Conservation (phyloP, 2,888 invertebrate genomes). For the Siphlonurus alternatus region DNA sequence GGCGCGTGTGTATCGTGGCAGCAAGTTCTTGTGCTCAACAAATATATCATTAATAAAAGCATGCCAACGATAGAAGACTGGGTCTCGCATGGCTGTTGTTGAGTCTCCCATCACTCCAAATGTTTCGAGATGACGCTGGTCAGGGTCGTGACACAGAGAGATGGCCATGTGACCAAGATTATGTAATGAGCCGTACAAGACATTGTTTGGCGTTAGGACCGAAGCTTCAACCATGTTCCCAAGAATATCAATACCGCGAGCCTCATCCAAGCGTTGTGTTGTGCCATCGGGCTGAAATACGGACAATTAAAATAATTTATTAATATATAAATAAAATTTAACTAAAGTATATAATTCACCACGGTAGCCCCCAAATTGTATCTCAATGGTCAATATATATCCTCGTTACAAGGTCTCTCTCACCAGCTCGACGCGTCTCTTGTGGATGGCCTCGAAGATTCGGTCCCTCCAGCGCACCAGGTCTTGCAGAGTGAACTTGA, state of each 20-base stretch:
- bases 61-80: slow-evolving; percentile 75
- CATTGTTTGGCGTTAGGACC: slow-evolving; percentile 7
- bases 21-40: slow-evolving; percentile 49
- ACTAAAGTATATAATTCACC: too few relatives aligned
- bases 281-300: too few relatives aligned
- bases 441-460: too few relatives aligned
- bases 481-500: slow-evolving; percentile 47
- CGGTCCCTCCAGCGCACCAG: slow-evolving; percentile 61
- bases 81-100: slow-evolving; percentile 74
- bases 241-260: slow-evolving; percentile 21
- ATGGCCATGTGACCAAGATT: slow-evolving; percentile 20
- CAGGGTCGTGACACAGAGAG: slow-evolving; percentile 18
- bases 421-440: too few relatives aligned
- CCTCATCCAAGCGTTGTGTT: too few relatives aligned
- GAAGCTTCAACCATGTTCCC: slow-evolving; percentile 20
- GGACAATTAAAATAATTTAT: too few relatives aligned
- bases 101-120: slow-evolving; percentile 72
- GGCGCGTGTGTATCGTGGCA: slow-evolving; percentile 42
- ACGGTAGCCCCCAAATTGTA: too few relatives aligned
- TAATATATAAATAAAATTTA: too few relatives aligned
- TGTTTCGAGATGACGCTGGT: slow-evolving; percentile 20
- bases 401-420: too few relatives aligned
- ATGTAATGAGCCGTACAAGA: slow-evolving; percentile 18
- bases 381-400: too few relatives aligned
- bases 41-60: slow-evolving; percentile 62